Base-by-base conservation (phyloP, 2,113 vertebrate genomes). In the Piliocolobus tephrosceles region DNA sequence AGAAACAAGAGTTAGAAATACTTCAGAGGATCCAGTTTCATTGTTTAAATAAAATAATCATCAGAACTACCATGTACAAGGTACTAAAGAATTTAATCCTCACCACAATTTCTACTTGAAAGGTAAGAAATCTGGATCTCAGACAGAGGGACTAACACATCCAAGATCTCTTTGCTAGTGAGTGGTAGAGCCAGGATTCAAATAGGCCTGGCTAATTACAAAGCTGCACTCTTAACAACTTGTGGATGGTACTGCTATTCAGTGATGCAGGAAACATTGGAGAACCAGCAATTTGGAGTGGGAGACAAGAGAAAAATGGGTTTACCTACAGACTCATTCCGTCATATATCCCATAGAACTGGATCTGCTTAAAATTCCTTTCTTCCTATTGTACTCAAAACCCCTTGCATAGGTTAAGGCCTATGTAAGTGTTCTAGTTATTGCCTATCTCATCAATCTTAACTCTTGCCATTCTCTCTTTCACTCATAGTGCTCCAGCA, bases 41-140 rank as follows among this genome's bases (percentile, higher is more conserved):
- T 10, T 57, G 35, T 55, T 97, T 76, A 86, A 90, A 88, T 40
- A 91, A 79, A 88, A 90, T 88, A 66, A 68, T 72, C 50, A 64
- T 40, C 58, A 27, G 40, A 85, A 47, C 32, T 72, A 50, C n/a
- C 27, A 66, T n/a, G 58, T 64, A 25, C 57, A 47, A 91, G 55
- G 25, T 52, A 57, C n/a, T 64, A 86, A 52, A 22, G 4, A 43
- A 78, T 78, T 55, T 78, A 86, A 57, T 87, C 52, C 57, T 79
- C 50, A 61, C 14, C n/a, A 57, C 68, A 4, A 57, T 91, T 75
- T 47, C 78, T 35, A 58, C 45, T 61, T 83, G 14, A 66, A 82
- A 80, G 27, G 6, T 64, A 7, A 79, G 18, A 40, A 82, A 70
- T 30, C 38, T 4, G 9, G 38, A 52, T 13, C 75, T 90, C 3